Evolutionary conservation across 2,113 vertebrate genomes (phyloP).

Genomic region (Bettongia penicillata): DNA sequence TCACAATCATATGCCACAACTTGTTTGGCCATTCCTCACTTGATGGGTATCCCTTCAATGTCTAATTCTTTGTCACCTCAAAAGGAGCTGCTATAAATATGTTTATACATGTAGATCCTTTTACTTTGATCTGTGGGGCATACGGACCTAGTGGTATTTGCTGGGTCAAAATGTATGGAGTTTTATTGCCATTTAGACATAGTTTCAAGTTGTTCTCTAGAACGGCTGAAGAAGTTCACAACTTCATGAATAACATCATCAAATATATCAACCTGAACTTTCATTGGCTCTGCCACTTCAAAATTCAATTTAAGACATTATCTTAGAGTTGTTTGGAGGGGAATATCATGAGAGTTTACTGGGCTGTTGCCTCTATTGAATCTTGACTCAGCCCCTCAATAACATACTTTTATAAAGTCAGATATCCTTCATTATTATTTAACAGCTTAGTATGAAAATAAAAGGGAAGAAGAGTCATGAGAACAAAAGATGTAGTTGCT

Average conservation of each 20-base stretch:
- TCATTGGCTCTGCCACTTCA: background rate
- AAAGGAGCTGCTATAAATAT: background rate
- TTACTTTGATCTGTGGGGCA: background rate
- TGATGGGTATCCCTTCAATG: background rate
- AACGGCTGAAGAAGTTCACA: background rate
- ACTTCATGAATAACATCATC: background rate
- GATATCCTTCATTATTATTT: background rate
- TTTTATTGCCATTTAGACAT: background rate
- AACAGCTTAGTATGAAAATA: background rate
- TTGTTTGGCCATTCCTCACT: background rate
- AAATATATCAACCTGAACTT: background rate
- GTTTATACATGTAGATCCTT: too few relatives aligned
- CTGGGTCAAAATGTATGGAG: background rate
- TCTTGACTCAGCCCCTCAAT: background rate
- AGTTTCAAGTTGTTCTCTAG: background rate
- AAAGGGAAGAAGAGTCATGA: background rate
- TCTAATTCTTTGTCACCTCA: background rate
- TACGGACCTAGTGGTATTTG: background rate
- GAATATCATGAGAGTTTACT: background rate
- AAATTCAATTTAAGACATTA: background rate
- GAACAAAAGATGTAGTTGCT: background rate
- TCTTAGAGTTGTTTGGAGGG: background rate
- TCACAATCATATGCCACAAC: background rate
- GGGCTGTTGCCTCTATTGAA: background rate
- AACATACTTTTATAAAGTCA: background rate